phyloP scores from a whole-genome alignment of 1,140 invertebrate species.

The Panagrolaimus sp. region DNA sequence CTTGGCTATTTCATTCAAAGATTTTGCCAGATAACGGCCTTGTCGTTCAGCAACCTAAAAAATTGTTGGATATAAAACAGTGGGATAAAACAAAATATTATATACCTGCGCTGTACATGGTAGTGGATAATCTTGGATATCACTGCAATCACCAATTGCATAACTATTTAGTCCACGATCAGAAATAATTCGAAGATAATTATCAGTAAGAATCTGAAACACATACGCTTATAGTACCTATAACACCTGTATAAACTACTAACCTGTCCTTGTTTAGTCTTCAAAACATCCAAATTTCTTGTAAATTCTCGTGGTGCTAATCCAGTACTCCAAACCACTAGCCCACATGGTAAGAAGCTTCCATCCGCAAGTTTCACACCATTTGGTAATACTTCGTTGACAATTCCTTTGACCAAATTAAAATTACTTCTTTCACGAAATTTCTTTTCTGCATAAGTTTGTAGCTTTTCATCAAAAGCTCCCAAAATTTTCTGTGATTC shows the following conservation, averaged over 20 bases:
- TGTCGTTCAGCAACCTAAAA: constrained; percentile 59
- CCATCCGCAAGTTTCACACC: constrained; percentile 58
- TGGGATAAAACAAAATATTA: not conserved
- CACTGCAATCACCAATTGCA: constrained; percentile 59
- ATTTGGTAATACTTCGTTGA: constrained; percentile 55
- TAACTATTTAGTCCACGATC: constrained; percentile 42
- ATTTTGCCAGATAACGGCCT: constrained; percentile 58
- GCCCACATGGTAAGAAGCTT: constrained; percentile 58
- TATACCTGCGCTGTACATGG: constrained; percentile 59
- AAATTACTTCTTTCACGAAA: constrained; percentile 56
- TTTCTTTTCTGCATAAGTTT: constrained; percentile 60
- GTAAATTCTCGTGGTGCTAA: constrained; percentile 58
- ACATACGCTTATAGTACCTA: too few relatives aligned
- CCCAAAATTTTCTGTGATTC: constrained; percentile 59
- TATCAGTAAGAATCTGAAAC: constrained; percentile 52
- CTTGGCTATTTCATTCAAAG: constrained; percentile 39
- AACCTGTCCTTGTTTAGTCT: constrained; percentile 55
- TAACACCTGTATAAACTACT: too few relatives aligned
- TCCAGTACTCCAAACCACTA: constrained; percentile 61
- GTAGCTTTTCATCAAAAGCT: constrained; percentile 58
- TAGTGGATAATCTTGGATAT: constrained; percentile 49
- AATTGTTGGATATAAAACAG: too few relatives aligned
- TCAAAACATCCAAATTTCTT: constrained; percentile 46
- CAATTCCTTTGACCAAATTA: constrained; percentile 48
- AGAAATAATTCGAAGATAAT: constrained; percentile 47